phyloP scores from a whole-genome alignment of 1,140 invertebrate genomes.

The Leptoteleia sp. region DNA sequence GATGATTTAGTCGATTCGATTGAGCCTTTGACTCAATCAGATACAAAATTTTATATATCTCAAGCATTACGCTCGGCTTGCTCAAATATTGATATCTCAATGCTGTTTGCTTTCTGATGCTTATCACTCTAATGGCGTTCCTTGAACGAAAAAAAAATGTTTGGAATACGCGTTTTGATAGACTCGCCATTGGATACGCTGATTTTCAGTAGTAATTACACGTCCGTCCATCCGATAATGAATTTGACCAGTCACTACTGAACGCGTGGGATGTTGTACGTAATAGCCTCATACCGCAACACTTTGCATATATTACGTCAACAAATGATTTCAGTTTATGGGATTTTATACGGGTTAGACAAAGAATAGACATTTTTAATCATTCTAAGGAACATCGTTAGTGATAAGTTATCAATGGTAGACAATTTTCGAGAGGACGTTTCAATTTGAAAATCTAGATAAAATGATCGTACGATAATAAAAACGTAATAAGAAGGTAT shows the following conservation, averaged over 20 bases:
- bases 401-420: neutral
- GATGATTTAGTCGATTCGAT: constrained; percentile 35
- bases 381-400: neutral
- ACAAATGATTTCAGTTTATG: constrained; percentile 37
- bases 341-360: constrained; percentile 12
- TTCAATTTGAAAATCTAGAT: too few relatives aligned
- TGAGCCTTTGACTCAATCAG: constrained; percentile 25
- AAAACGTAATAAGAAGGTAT: too few relatives aligned
- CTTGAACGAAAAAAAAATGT: neutral
- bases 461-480: too few relatives aligned
- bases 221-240: constrained; percentile 11
- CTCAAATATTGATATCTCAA: constrained; percentile 30
- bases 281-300: constrained; percentile 27
- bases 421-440: neutral
- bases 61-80: constrained; percentile 17
- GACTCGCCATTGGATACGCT: constrained; percentile 1
- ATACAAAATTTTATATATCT: constrained; percentile 17
- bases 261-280: constrained; percentile 18
- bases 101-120: constrained; percentile 26
- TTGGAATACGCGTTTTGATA: constrained; percentile 1
- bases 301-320: constrained; percentile 45
- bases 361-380: constrained; percentile 2
- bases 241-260: constrained; percentile 19
- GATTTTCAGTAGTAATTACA: constrained; percentile 26
- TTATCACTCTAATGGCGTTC: constrained; percentile 9